Conservation (phyloP, 2,797 vertebrate species). For the Poeciliopsis paucimaculata region DNA sequence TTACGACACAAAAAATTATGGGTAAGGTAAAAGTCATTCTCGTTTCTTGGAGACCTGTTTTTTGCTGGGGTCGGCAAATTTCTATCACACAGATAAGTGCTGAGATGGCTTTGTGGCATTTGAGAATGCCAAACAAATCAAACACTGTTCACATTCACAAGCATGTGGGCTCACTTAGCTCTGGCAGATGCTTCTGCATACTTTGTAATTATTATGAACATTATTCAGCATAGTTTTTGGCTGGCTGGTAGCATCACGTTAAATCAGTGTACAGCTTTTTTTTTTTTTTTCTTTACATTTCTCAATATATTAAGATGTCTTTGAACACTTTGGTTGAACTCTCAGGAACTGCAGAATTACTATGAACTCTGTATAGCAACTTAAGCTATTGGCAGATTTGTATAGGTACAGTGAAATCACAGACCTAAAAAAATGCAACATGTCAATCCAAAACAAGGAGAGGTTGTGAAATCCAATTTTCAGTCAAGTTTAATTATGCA, state of each 20-base stretch:
- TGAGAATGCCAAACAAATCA: slow-evolving; percentile 73
- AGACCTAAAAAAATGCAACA: slow-evolving; percentile 37
- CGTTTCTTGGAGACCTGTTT: slow-evolving; percentile 63
- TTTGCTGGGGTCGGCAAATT: slow-evolving; percentile 70
- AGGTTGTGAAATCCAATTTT: slow-evolving; percentile 2
- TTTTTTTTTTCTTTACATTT: slow-evolving; percentile 25
- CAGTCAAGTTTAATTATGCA: slow-evolving; percentile 32
- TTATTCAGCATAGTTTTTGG: slow-evolving; percentile 67
- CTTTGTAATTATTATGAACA: slow-evolving; percentile 66
- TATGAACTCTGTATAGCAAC: slow-evolving; percentile 38
- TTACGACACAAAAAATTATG: slow-evolving; percentile 48
- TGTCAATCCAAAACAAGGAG: slow-evolving; percentile 43
- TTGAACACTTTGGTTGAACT: slow-evolving; percentile 69
- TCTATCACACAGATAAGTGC: slow-evolving; percentile 57
- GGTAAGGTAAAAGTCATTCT: slow-evolving; percentile 53
- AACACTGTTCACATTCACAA: slow-evolving; percentile 71
- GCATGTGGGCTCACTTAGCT: slow-evolving; percentile 69
- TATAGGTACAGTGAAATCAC: slow-evolving; percentile 57
- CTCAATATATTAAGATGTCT: slow-evolving; percentile 49
- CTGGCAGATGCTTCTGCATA: slow-evolving; percentile 67
- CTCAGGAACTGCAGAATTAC: slow-evolving; percentile 54
- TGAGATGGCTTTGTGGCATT: slow-evolving; percentile 71
- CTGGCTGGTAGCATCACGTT: slow-evolving; percentile 56
- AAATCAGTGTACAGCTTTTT: slow-evolving; percentile 44
- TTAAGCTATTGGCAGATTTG: slow-evolving; percentile 49